Evolutionary conservation across 2,888 invertebrate species (phyloP), one percentile per base, ranked within the genome.

Genomic region (Xestobium rufovillosum): DNA sequence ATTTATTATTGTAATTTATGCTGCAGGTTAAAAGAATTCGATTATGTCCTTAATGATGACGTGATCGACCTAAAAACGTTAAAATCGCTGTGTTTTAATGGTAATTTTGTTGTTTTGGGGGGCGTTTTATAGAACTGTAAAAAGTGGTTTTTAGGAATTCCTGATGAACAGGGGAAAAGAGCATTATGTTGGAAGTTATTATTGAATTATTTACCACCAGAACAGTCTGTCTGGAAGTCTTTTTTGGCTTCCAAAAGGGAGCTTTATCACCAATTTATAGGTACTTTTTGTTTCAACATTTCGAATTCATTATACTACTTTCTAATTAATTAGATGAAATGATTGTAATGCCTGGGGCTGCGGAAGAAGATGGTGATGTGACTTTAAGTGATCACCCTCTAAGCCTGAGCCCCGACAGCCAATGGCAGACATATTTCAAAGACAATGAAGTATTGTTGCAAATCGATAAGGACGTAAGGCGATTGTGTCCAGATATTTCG

Each of bases 361-460:
- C 61, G 52, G 76, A 70, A 38, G 63, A 69, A 11, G 69, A 71
- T 49, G 76, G 76, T 1, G 78, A 78, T 53, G 75, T 75, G 6
- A 76, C 75, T 2, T 55, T 67, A 33, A 71, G 71, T 25, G 90
- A 91, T 63, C 88, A 98, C 75, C 98, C 97, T 0, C 68, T 98
- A 34, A 95, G 88, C 62, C 82, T 87, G n/a, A 89, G 87, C 53
- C 94, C 96, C 0, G 87, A 90, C 50, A 95, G 95, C 60, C 83
- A 90, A 31, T 98, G 98, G 98, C 83, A 83, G 53, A 83, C 83
- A 2, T 97, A 83, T 65, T 98, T 98, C 66, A 89, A 86, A 62
- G 97, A 98, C 63, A 98, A 98, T 65, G 95, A 97, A 68, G 92
- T 96, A 41, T 69, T 98, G 26, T 67, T 95, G 27, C 98, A 98